Conservation (phyloP, 2,113 vertebrate species). For the Otus sunia region DNA sequence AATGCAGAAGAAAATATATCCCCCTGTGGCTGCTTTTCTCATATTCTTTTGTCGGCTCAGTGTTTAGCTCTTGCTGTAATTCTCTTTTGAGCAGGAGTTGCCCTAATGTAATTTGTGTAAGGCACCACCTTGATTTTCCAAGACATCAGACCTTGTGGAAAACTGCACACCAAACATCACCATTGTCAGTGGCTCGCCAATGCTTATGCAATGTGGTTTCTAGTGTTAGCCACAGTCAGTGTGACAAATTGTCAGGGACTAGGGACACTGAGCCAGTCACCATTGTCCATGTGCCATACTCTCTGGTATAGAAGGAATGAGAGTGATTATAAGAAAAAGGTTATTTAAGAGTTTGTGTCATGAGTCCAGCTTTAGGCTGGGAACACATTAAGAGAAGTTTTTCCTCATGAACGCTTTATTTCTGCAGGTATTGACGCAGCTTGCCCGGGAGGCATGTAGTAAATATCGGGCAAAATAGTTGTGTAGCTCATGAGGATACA, state of each 20-base stretch:
- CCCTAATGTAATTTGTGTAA: not conserved
- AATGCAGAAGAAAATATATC: not conserved
- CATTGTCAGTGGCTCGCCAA: not conserved
- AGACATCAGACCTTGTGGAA: not conserved
- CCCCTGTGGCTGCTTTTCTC: not conserved
- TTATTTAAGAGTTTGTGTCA: not conserved
- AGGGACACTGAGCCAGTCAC: not conserved
- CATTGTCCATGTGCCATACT: not conserved
- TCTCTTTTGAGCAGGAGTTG: not conserved
- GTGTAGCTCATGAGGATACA: not conserved
- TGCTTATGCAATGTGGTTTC: not conserved
- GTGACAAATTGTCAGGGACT: not conserved
- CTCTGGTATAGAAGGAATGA: not conserved
- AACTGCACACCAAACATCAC: not conserved
- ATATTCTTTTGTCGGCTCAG: not conserved
- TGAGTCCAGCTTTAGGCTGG: not conserved
- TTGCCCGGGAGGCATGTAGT: not conserved
- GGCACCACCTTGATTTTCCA: not conserved
- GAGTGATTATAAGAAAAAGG: not conserved
- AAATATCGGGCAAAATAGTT: not conserved
- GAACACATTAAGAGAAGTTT: not conserved
- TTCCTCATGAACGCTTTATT: not conserved
- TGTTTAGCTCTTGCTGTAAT: not conserved
- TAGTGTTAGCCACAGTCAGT: not conserved
- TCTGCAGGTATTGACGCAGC: not conserved